Conservation (phyloP, 2,797 vertebrate genomes). For the Coilia nasus region DNA sequence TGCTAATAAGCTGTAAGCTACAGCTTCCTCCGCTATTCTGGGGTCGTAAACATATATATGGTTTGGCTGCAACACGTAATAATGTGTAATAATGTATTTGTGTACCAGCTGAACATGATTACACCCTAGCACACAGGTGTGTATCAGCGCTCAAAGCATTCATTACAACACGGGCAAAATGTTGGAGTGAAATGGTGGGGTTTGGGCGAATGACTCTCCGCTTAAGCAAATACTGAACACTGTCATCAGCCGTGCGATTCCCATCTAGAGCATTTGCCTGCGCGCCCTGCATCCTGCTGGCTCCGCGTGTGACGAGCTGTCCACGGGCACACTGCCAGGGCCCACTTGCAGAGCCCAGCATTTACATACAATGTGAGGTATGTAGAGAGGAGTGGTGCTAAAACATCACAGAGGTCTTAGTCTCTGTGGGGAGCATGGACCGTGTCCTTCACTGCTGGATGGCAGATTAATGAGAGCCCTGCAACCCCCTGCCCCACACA, state of each 20-base stretch:
- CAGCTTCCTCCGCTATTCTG: background rate
- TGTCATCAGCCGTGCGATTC: background rate
- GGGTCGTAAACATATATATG: background rate
- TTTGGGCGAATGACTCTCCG: background rate
- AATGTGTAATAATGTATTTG: slow-evolving; percentile 19
- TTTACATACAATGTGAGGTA: slow-evolving; percentile 16
- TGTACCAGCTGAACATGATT: slow-evolving; percentile 16
- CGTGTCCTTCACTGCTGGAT: slow-evolving; percentile 15
- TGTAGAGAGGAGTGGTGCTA: background rate
- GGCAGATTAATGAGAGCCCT: slow-evolving; percentile 18
- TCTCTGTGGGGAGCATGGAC: background rate
- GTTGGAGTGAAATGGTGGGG: background rate
- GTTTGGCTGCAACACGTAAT: background rate
- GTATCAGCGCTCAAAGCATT: slow-evolving; percentile 16
- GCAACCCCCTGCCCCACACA: background rate
- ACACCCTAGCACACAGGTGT: slow-evolving; percentile 6
- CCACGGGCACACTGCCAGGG: background rate
- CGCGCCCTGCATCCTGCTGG: background rate
- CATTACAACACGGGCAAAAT: slow-evolving; percentile 10
- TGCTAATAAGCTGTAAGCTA: background rate
- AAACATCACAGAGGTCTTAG: background rate
- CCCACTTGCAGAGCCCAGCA: background rate
- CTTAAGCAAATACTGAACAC: slow-evolving; percentile 6
- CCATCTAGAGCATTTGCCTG: slow-evolving; percentile 6
- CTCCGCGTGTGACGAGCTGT: background rate